Evolutionary conservation across 2,888 invertebrate genomes (phyloP), one percentile per base, ranked within the genome.

Genomic region (Pheosia gnoma): DNA sequence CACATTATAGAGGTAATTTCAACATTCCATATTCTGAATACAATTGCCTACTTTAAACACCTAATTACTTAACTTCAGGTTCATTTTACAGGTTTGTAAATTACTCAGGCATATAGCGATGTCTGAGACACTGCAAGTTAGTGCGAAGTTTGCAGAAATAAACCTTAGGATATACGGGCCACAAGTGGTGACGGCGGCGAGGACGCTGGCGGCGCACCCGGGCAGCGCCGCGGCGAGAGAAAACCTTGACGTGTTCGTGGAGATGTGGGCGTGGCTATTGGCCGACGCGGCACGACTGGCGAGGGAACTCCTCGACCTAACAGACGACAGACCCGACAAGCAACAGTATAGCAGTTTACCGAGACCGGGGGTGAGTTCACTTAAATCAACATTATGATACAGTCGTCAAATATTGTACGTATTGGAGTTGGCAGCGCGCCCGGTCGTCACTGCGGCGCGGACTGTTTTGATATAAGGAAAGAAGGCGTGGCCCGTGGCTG

Each of bases 201-300:
- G 98, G 80, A 98, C 98, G 57, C 91, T 99, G 67, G 97, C 98
- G 65, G 95, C 97, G 77, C 97, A 98, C 93, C 98, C 99, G 6
- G 96, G 96, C 68, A 98, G 98, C 87, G 97, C 98, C 88, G 98
- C 99, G 72, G 98, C 99, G 70, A 96, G 98, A 83, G 99, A 99
- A 87, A 99, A 99, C 94, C 95, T 99, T 59, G 99, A 99, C 92
- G 98, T 98, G 71, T 98, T 98, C 86, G 95, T 97, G 43, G 98
- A 98, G 82, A 98, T 98, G 97, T 99, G 98, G 97, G 97, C 98
- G 82, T 97, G 98, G 95, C 94, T 99, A 66, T 96, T 98, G 77
- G 96, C 97, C 37, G 99, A 99, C 86, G 97, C 99, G n/a, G 97
- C 97, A 59, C 95, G 97, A 38, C 95, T 98, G 66, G 97, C 98